Evolutionary conservation across 2,888 invertebrate genomes (phyloP).

Genomic region (Campoplex nolae): DNA sequence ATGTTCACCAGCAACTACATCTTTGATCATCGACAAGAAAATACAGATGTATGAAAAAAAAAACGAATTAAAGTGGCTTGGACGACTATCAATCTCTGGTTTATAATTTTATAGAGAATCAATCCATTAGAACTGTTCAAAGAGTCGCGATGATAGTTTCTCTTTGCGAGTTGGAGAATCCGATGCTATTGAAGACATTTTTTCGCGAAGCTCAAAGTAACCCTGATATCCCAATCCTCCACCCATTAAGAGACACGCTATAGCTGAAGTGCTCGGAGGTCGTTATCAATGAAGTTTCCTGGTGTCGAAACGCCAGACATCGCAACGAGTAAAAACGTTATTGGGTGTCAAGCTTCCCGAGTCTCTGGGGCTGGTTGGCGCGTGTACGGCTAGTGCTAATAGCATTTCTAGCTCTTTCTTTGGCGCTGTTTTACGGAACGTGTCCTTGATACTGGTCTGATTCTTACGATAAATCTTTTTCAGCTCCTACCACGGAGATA

Average conservation of each 20-base stretch:
- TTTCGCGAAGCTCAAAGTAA: background rate
- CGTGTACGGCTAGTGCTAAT: conserved; percentile 10
- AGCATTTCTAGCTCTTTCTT: conserved; percentile 27
- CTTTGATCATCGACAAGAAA: background rate
- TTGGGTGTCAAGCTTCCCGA: conserved; percentile 1
- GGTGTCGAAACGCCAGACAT: conserved; percentile 1
- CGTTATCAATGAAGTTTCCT: conserved; percentile 6
- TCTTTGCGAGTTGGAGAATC: background rate
- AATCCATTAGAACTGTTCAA: background rate
- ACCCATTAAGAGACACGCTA: background rate
- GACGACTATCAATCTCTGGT: background rate
- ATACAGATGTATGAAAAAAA: background rate
- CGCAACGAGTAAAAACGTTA: conserved; percentile 13
- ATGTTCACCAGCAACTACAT: background rate
- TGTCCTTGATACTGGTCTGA: background rate
- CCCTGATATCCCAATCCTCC: background rate
- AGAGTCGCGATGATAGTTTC: conserved; percentile 1
- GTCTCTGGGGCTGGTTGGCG: background rate
- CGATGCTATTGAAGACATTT: background rate
- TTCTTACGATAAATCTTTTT: background rate
- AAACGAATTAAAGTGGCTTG: background rate
- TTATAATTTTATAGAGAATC: background rate
- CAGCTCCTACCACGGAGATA: background rate
- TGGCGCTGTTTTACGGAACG: background rate
- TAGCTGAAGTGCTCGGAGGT: background rate